A percentile compares a stretch with the other conserved stretches of the same genome.
Conservation (phyloP, 2,888 invertebrate species). For the Lasioglossum morio region DNA sequence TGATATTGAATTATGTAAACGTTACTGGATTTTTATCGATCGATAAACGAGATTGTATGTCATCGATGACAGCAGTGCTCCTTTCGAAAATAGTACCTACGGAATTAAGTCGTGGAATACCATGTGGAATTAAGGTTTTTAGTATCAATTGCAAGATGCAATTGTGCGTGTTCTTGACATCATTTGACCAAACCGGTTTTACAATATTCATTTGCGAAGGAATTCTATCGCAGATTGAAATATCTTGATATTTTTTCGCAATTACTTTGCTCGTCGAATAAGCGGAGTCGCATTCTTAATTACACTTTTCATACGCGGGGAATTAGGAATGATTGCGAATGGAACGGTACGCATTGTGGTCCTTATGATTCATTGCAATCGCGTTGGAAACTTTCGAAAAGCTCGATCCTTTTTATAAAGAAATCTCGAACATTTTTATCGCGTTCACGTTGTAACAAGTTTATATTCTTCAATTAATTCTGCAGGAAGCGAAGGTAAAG, state of each 20-base stretch:
- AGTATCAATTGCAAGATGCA: constrained; percentile 18
- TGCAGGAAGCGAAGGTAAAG: background rate
- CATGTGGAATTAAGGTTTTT: constrained; percentile 21
- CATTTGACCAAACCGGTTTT: constrained; percentile 44
- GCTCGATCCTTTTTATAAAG: background rate
- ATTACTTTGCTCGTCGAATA: constrained; percentile 4
- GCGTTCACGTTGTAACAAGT: background rate
- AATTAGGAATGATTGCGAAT: constrained; percentile 5
- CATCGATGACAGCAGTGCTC: background rate
- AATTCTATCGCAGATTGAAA: constrained; percentile 27
- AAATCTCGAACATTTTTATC: background rate
- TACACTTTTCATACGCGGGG: background rate
- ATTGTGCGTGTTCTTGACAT: constrained; percentile 39
- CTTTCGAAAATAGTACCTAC: background rate
- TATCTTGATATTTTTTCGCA: constrained; percentile 8
- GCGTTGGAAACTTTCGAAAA: no score
- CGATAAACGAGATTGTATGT: background rate
- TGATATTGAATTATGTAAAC: background rate
- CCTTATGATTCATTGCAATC: background rate
- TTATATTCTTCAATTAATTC: background rate
- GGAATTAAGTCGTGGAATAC: no score
- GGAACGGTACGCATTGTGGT: background rate
- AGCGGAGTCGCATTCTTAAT: background rate
- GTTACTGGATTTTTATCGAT: background rate
- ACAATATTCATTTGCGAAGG: constrained; percentile 24